Conservation (phyloP, 2,113 vertebrate genomes). For the Petrocephalus microphthalmus region DNA sequence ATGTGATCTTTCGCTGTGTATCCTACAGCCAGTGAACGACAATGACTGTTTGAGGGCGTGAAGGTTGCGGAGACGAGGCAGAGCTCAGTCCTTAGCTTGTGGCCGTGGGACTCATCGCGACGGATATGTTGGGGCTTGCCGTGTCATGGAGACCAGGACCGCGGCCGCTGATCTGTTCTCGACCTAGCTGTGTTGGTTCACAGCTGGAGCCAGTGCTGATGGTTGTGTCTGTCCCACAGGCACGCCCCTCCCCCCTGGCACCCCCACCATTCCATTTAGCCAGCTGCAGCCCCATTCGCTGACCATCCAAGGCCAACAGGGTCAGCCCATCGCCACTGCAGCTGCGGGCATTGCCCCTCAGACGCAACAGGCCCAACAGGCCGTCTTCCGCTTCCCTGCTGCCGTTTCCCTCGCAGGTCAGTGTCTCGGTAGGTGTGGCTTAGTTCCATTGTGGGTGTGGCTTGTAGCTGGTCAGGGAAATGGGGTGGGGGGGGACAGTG, state of each 20-base stretch:
- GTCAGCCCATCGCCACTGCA: slow-evolving; percentile 36
- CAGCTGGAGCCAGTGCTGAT: neutral
- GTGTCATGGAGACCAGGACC: neutral
- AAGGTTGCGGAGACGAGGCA: neutral
- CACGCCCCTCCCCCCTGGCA: slow-evolving; percentile 53
- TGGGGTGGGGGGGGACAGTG: neutral
- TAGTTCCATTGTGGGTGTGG: neutral
- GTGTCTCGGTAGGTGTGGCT: slow-evolving; percentile 12
- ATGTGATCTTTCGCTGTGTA: neutral
- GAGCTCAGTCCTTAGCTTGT: neutral
- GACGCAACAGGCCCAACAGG: slow-evolving; percentile 49
- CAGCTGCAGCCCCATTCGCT: slow-evolving; percentile 56
- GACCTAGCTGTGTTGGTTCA: neutral
- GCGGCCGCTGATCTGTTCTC: neutral
- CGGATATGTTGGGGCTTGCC: neutral
- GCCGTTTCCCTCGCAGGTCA: slow-evolving; percentile 63
- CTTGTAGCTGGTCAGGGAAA: neutral
- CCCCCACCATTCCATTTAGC: slow-evolving; percentile 61
- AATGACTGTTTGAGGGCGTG: neutral
- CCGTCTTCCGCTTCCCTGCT: slow-evolving; percentile 60
- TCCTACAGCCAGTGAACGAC: neutral
- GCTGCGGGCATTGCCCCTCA: slow-evolving; percentile 26
- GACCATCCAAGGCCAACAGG: slow-evolving; percentile 53
- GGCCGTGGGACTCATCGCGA: neutral
- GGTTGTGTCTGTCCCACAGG: slow-evolving; percentile 50